These are phyloP conservation scores for Trypoxylon attenuatum DNA, from an alignment of 2,888 invertebrate genomes.

Conservation along the genomic window DNA sequence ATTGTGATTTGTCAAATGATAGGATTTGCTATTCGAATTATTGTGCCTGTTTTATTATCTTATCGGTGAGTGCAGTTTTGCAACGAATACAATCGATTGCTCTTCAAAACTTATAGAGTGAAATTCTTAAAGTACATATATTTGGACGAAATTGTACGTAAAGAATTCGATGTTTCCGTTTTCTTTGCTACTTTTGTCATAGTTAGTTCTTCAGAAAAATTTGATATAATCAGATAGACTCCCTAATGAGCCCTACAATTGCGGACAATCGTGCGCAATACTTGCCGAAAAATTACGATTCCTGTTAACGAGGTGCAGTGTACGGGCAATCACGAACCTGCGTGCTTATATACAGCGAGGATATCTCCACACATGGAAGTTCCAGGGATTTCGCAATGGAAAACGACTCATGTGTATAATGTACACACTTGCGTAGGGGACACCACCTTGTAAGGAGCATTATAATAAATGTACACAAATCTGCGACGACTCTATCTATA, in stretches of 20 bases:
- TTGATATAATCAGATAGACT: too few relatives aligned
- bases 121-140: too few relatives aligned
- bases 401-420: neutral
- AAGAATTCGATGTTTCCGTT: neutral
- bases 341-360: too few relatives aligned
- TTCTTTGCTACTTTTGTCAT: neutral
- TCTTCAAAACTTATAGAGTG: too few relatives aligned
- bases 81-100: too few relatives aligned
- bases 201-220: too few relatives aligned
- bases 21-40: neutral
- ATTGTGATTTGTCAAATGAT: neutral
- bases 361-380: too few relatives aligned
- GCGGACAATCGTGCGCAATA: neutral
- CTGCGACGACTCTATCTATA: conserved; percentile 38
- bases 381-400: too few relatives aligned
- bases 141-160: too few relatives aligned
- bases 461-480: conserved; percentile 28
- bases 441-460: neutral
- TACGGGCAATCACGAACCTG: neutral
- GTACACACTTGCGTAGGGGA: neutral
- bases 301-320: neutral
- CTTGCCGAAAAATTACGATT: neutral
- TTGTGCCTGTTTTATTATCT: too few relatives aligned
- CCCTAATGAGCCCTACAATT: too few relatives aligned
- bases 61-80: too few relatives aligned